These are phyloP conservation scores for Eubasilissa regina DNA, from an alignment of 1,140 invertebrate genomes.

Conservation along the genomic window DNA sequence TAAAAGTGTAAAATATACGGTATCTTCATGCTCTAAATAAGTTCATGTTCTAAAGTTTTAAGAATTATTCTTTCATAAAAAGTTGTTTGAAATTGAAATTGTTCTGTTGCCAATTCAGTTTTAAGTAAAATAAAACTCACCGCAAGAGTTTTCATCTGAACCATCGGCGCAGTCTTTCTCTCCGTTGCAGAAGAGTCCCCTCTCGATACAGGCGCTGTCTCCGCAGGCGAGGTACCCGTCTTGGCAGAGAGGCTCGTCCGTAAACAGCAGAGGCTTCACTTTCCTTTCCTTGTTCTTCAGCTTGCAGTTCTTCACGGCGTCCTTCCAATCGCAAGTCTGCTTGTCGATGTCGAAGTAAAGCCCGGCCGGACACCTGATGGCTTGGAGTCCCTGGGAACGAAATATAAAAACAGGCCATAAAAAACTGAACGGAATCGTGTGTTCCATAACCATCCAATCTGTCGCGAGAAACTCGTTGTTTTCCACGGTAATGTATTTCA, in stretches of 20 bases:
- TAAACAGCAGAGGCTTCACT: conserved; percentile 90
- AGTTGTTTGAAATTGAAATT: too few species aligned
- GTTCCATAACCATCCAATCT: too few species aligned
- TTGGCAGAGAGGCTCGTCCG: conserved; percentile 92
- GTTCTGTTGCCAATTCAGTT: too few species aligned
- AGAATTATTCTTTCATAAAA: too few species aligned
- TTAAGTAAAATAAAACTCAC: conserved; percentile 74
- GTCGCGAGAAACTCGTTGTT: too few species aligned
- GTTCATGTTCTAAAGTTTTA: too few species aligned
- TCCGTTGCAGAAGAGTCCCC: conserved; percentile 94
- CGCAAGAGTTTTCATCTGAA: conserved; percentile 93
- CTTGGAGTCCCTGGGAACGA: conserved; percentile 84
- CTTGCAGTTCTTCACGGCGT: conserved; percentile 93
- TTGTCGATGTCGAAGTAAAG: conserved; percentile 96
- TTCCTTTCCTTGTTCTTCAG: conserved; percentile 92
- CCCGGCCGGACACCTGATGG: conserved; percentile 93
- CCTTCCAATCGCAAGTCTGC: conserved; percentile 97
- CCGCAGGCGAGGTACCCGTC: conserved; percentile 91
- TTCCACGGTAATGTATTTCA: too few species aligned
- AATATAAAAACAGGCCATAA: neutral
- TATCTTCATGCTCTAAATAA: too few species aligned
- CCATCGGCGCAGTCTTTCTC: conserved; percentile 92
- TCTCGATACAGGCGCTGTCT: conserved; percentile 88
- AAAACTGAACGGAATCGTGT: too few species aligned
- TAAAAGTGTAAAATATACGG: too few species aligned